These are phyloP conservation scores for Etia nguti DNA, from an alignment of 2,113 vertebrate genomes.

Conservation along the genomic window DNA sequence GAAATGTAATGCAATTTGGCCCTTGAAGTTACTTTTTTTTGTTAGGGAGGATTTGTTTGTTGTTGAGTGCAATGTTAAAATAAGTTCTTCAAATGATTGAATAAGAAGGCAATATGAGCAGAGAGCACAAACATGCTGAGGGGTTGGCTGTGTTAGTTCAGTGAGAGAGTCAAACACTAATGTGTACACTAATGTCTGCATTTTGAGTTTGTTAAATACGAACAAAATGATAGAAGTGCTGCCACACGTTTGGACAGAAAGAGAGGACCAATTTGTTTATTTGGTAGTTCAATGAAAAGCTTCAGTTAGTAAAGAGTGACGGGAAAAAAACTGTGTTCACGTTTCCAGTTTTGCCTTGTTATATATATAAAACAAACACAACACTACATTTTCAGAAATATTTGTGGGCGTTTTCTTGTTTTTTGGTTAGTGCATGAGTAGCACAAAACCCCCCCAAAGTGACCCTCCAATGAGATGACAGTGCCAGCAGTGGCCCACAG, in stretches of 20 bases:
- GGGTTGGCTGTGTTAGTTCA: not conserved
- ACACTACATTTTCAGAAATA: rapidly evolving
- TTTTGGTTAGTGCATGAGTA: not conserved
- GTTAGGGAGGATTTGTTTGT: not conserved
- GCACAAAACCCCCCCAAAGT: not conserved
- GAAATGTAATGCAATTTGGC: not conserved
- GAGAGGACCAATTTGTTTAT: not conserved
- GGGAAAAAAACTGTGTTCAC: rapidly evolving
- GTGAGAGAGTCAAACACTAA: not conserved
- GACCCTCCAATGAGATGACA: not conserved
- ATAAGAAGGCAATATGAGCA: not conserved
- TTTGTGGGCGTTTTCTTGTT: not conserved
- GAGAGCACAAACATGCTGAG: too few species aligned
- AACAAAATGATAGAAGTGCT: not conserved
- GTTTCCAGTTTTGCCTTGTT: not conserved
- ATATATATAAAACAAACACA: not conserved
- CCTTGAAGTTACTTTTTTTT: not conserved
- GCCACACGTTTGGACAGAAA: rapidly evolving
- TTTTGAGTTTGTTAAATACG: not conserved
- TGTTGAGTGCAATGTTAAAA: not conserved
- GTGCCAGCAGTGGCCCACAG: not conserved
- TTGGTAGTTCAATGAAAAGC: not conserved
- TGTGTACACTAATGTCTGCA: not conserved
- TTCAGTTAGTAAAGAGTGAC: not conserved
- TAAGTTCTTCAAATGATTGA: rapidly evolving